Percentiles rank a stretch among this genome's conserved stretches.
phyloP scores from a whole-genome alignment of 1,140 invertebrate genomes.

The Lutraria rhynchaena region DNA sequence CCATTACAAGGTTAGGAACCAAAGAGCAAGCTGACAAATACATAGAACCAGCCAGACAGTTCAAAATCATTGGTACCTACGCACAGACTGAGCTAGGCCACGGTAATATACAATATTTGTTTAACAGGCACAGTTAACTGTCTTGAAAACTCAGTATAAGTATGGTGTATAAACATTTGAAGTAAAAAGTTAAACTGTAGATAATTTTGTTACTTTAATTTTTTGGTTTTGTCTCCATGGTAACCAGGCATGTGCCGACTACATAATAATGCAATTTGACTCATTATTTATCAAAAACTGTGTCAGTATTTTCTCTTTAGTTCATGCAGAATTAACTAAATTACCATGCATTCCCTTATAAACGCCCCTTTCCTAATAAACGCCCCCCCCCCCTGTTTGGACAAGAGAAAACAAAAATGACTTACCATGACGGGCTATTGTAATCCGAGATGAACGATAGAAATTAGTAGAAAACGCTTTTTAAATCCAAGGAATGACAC shows the following conservation, averaged over 20 bases:
- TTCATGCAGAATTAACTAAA: too few relatives aligned
- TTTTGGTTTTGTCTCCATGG: background rate
- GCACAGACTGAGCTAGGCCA: constrained; percentile 47
- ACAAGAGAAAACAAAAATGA: too few relatives aligned
- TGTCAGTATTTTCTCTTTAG: too few relatives aligned
- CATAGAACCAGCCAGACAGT: constrained; percentile 8
- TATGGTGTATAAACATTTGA: background rate
- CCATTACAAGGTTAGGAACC: constrained; percentile 37
- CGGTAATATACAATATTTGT: background rate
- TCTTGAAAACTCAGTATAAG: background rate
- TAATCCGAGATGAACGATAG: too few relatives aligned
- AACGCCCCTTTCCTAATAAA: too few relatives aligned
- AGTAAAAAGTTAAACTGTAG: background rate
- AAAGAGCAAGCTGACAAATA: constrained; percentile 40
- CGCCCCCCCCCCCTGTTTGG: too few relatives aligned
- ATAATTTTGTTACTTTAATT: background rate
- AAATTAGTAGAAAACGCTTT: too few relatives aligned
- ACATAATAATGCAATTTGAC: too few relatives aligned
- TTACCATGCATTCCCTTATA: too few relatives aligned
- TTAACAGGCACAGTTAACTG: background rate
- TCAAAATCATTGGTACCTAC: constrained; percentile 42
- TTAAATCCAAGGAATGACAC: too few relatives aligned
- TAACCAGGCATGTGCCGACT: background rate
- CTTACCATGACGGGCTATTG: too few relatives aligned
- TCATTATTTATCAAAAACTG: too few relatives aligned